Conservation (phyloP, 2,113 vertebrate species). For the Cinclus cinclus region DNA sequence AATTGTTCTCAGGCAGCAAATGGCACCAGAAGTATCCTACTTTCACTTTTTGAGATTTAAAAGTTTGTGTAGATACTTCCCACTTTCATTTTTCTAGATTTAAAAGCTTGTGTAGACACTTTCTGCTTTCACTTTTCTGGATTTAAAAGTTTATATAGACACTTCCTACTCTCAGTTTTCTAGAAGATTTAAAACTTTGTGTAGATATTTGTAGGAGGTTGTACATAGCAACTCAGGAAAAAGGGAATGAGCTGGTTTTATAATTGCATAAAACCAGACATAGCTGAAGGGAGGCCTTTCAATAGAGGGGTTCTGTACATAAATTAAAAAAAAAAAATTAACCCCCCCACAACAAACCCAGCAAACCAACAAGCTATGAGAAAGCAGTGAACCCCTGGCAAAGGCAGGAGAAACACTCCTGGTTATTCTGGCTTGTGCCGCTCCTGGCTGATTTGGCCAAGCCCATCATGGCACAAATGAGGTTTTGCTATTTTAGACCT, state of each 20-base stretch:
- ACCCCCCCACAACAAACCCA: neutral
- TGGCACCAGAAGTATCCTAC: neutral
- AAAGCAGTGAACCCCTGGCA: neutral
- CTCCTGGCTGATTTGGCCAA: neutral
- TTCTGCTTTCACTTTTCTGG: neutral
- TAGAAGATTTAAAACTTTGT: neutral
- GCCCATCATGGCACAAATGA: neutral
- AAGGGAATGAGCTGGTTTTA: neutral
- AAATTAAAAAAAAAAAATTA: neutral
- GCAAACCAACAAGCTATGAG: neutral
- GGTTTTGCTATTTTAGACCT: neutral
- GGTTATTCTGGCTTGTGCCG: neutral
- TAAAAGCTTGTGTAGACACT: neutral
- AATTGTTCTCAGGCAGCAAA: neutral
- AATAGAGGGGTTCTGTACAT: rapidly evolving
- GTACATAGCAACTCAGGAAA: neutral
- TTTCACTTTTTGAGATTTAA: neutral
- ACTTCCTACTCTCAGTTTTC: neutral
- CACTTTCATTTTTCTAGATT: neutral
- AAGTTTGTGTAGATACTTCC: neutral
- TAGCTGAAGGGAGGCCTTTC: neutral
- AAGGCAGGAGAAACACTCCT: neutral
- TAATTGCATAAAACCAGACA: neutral
- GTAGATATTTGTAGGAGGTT: neutral
- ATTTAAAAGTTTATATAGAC: neutral